phyloP scores from a whole-genome alignment of 2,888 invertebrate genomes.

The Tetranychus piercei region DNA sequence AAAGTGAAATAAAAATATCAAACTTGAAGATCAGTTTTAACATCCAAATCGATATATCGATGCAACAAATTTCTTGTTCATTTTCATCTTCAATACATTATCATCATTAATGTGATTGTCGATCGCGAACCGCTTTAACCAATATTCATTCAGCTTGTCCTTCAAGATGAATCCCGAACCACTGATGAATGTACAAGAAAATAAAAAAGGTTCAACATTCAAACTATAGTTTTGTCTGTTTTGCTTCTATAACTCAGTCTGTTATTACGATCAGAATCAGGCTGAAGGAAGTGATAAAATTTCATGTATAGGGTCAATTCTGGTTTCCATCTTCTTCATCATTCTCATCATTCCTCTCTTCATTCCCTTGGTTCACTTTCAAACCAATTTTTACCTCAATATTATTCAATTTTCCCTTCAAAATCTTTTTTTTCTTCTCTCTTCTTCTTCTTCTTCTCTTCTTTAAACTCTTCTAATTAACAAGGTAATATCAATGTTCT shows the following conservation, averaged over 20 bases:
- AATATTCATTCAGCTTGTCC: neutral
- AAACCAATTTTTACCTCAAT: neutral
- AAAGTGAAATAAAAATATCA: too few species aligned
- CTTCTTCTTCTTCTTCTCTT: too few species aligned
- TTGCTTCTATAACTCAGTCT: too few species aligned
- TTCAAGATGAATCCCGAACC: neutral
- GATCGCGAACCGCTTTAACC: too few species aligned
- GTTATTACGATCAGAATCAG: neutral
- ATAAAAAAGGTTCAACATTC: too few species aligned
- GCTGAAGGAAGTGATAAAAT: neutral
- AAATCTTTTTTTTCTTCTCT: neutral
- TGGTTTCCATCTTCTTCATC: neutral
- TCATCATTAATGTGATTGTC: neutral
- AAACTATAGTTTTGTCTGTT: too few species aligned
- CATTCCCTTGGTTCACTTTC: too few species aligned
- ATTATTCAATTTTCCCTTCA: neutral
- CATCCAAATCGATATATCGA: neutral
- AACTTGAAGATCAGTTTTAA: too few species aligned
- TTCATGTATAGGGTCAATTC: neutral
- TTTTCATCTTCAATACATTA: neutral
- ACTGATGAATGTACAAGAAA: too few species aligned
- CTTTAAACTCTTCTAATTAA: neutral
- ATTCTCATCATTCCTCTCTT: neutral
- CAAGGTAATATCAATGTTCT: neutral
- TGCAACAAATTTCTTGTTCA: neutral